A percentile compares a stretch with the other conserved stretches of the same genome.
Conservation (phyloP, 2,888 invertebrate species). For the Leucophora obtusa region DNA sequence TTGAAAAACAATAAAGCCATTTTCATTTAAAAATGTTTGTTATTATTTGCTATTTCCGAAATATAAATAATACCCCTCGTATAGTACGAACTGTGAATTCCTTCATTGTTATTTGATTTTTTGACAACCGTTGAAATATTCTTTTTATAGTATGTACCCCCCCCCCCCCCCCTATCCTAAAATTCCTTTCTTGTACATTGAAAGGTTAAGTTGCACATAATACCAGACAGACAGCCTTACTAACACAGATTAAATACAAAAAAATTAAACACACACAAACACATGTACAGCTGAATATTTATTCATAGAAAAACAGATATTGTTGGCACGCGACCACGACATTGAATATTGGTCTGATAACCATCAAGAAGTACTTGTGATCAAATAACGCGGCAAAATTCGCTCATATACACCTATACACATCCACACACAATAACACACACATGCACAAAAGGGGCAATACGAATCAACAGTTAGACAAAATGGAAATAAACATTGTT, state of each 20-base stretch:
- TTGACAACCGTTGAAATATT: too few relatives aligned
- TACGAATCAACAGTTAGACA: not conserved
- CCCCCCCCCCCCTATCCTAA: too few relatives aligned
- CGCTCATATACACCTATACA: not conserved
- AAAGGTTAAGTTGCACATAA: too few relatives aligned
- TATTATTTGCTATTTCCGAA: too few relatives aligned
- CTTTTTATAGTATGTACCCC: too few relatives aligned
- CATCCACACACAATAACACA: not conserved
- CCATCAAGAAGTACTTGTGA: not conserved
- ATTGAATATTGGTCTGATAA: conserved; percentile 15
- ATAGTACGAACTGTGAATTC: too few relatives aligned
- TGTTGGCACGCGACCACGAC: conserved; percentile 8
- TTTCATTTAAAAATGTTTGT: too few relatives aligned
- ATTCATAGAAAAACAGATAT: not conserved
- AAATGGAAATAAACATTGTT: not conserved
- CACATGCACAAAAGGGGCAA: not conserved
- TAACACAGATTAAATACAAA: conserved; percentile 7
- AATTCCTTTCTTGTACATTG: too few relatives aligned
- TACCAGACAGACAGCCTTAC: not conserved
- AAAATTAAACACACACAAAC: not conserved
- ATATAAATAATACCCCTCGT: too few relatives aligned
- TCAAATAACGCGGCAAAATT: conserved; percentile 5
- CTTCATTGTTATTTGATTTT: too few relatives aligned
- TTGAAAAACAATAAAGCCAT: too few relatives aligned
- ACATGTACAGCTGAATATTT: not conserved